phyloP scores from a whole-genome alignment of 1,140 invertebrate species.

The Drosophila sucinea region DNA sequence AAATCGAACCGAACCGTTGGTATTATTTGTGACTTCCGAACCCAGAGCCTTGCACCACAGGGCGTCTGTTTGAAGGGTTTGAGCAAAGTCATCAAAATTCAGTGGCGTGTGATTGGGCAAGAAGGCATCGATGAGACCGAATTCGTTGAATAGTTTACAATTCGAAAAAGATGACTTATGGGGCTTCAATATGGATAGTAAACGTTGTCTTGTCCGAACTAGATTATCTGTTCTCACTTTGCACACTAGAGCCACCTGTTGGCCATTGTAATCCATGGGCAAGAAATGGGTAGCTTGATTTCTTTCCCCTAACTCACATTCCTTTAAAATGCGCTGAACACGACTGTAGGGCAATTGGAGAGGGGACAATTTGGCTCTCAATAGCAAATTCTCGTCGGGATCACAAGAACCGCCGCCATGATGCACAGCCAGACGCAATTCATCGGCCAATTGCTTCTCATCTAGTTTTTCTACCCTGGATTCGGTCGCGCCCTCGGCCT shows the following conservation, averaged over 20 bases:
- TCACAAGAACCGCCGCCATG: conserved; percentile 46
- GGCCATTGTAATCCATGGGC: conserved; percentile 36
- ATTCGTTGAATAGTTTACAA: conserved; percentile 39
- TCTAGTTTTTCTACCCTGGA: conserved; percentile 14
- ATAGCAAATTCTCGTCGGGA: conserved; percentile 34
- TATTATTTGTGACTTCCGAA: conserved; percentile 25
- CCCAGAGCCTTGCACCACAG: conserved; percentile 48
- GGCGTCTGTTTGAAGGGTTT: conserved; percentile 44
- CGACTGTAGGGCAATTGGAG: conserved; percentile 37
- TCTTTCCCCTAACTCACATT: conserved; percentile 47
- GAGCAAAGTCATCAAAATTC: conserved; percentile 22
- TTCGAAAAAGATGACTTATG: conserved; percentile 42
- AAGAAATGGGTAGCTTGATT: conserved; percentile 30
- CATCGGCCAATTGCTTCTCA: conserved; percentile 33
- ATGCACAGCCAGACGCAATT: conserved; percentile 51
- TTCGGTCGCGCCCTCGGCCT: background rate
- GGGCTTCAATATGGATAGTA: conserved; percentile 30
- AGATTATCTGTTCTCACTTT: conserved; percentile 49
- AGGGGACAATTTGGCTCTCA: conserved; percentile 27
- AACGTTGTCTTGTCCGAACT: conserved; percentile 23
- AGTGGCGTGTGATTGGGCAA: conserved; percentile 15
- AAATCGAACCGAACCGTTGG: conserved; percentile 43
- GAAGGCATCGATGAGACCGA: conserved; percentile 49
- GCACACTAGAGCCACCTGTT: conserved; percentile 46
- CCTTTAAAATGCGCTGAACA: conserved; percentile 41